Evolutionary conservation across 2,888 invertebrate species (phyloP).

Genomic region (Nomada ruficornis): DNA sequence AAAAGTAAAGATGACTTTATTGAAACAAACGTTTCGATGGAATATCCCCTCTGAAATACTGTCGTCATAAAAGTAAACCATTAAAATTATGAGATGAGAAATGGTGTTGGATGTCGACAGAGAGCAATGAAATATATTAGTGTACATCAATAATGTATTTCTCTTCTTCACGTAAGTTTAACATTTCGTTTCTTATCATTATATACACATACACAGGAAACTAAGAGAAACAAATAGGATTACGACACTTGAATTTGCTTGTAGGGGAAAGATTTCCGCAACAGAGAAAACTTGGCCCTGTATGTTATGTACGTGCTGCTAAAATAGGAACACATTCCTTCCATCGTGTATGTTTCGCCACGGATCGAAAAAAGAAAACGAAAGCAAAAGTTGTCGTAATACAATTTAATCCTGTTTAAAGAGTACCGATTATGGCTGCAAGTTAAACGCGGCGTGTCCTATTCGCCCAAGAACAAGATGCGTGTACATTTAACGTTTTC

Average conservation of each 20-base stretch:
- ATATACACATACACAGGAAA: slow-evolving; percentile 81
- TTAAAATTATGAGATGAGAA: not conserved
- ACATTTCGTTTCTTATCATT: slow-evolving; percentile 79
- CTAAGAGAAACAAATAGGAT: slow-evolving; percentile 67
- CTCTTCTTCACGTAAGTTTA: slow-evolving; percentile 74
- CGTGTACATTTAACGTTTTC: slow-evolving; percentile 1
- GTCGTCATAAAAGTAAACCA: not conserved
- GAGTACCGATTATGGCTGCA: slow-evolving; percentile 32
- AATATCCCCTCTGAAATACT: slow-evolving; percentile 1
- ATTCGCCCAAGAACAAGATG: not conserved
- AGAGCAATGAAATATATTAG: slow-evolving; percentile 55
- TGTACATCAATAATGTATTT: slow-evolving; percentile 82
- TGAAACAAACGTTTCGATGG: slow-evolving; percentile 1
- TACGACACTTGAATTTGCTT: slow-evolving; percentile 46
- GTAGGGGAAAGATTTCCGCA: slow-evolving; percentile 31
- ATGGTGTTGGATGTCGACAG: slow-evolving; percentile 12
- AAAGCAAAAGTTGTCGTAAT: slow-evolving; percentile 27
- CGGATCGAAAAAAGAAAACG: slow-evolving; percentile 5
- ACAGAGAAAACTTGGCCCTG: slow-evolving; percentile 36
- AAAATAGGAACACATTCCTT: slow-evolving; percentile 38
- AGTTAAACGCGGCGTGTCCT: not conserved
- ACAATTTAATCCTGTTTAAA: slow-evolving; percentile 27
- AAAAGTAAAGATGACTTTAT: not conserved
- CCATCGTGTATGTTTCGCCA: slow-evolving; percentile 21
- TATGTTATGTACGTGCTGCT: not conserved